Conservation (phyloP, 92 coral and sea anemone genomes). For the Heteractis magnifica region DNA sequence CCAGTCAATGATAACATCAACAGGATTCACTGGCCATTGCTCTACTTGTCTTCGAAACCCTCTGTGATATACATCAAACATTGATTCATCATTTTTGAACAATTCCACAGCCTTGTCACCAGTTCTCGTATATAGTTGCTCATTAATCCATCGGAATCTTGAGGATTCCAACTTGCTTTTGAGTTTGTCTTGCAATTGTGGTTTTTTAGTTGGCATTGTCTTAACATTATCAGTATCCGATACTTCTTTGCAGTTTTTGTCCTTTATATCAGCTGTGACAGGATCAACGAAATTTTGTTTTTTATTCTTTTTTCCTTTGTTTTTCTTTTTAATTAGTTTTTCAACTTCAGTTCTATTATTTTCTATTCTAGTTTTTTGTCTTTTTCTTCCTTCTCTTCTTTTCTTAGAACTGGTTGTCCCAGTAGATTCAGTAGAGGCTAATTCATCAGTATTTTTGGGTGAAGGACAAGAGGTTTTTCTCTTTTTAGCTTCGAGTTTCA, state of each 20-base stretch:
- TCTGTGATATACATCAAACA: conserved; percentile 89
- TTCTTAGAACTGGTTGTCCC: conserved; percentile 22
- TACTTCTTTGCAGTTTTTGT: neutral
- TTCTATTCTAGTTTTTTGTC: neutral
- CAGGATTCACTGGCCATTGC: conserved; percentile 97
- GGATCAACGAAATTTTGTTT: conserved; percentile 6
- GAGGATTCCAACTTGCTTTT: conserved; percentile 83
- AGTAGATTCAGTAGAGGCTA: conserved; percentile 8
- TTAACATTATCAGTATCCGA: neutral
- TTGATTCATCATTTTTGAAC: conserved; percentile 64
- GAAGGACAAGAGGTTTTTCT: neutral
- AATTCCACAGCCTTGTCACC: conserved; percentile 70
- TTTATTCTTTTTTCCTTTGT: neutral
- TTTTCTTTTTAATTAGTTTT: conserved; percentile 24
- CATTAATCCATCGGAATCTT: conserved; percentile 94
- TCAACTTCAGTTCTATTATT: conserved; percentile 25
- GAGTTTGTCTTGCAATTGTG: conserved; percentile 71
- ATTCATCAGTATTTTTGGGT: neutral
- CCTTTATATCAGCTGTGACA: neutral
- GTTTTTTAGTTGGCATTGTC: conserved; percentile 16
- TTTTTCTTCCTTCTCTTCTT: conserved; percentile 34
- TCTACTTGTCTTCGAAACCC: conserved; percentile 88
- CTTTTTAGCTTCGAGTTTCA: neutral
- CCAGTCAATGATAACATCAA: conserved; percentile 86
- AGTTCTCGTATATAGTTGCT: conserved; percentile 80